Base-by-base conservation (phyloP, 1,140 invertebrate species). In the Neuroterus valhalla region DNA sequence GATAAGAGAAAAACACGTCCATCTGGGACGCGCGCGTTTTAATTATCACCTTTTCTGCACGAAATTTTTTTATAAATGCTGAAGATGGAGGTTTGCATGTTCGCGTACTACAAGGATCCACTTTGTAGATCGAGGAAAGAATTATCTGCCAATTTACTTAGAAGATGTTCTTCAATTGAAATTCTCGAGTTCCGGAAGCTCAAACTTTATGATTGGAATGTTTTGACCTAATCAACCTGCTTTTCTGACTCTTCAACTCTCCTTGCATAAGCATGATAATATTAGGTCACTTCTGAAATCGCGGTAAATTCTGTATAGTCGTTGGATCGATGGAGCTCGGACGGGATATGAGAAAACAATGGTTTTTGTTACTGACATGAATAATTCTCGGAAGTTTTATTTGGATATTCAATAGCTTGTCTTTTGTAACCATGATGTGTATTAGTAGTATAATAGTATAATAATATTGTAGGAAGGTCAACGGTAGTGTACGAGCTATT, bases 211-310 rank as follows among this genome's bases (percentile, higher is more conserved):
- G 26, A 62, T 12, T 4, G 31, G 55, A 62, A 38, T 31, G 26
- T n/a, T 62, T 62, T 23, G 15, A 31, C 23, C 55, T 62, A 62
- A 62, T 38, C 26, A 23, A 23, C 26, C 26, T 62, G 55, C 55
- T 62, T 62, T 62, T 62, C 26, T 23, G 55, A 62, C n/a, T 38
- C 26, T 62, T 23, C 31, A 62, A 62, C 26, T 62, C 31, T 62
- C 31, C 55, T 62, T 62, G 55, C 55, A 62, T 55, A 55, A 55
- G 23, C 52, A 55, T 38, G 31, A 38, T 62, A 62, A 62, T 62
- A 62, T 23, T 62, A 62, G 55, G 55, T 62, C 55, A 62, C 55
- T 62, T 38, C 26, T 62, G 55, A 62, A 62, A 38, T 62, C 55
- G 55, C 31, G 55, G 55, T 31, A 62, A 62, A 62, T 62, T 62